Conservation (phyloP, 1,140 invertebrate species). For the Propsilocerus akamusi region DNA sequence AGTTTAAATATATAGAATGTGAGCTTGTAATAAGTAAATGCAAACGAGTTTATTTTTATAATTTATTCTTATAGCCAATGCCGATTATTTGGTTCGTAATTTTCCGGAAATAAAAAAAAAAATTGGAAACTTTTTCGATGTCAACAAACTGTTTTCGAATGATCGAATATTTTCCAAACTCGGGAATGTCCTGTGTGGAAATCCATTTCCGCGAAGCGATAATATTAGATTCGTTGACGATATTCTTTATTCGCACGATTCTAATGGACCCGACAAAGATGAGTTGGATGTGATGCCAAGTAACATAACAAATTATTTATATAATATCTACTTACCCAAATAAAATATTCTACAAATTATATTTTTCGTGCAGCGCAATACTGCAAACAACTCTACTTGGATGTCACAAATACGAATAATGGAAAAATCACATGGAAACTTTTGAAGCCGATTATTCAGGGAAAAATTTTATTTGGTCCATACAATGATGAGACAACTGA, state of each 20-base stretch:
- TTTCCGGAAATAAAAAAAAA: conserved; percentile 18
- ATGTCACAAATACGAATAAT: conserved; percentile 31
- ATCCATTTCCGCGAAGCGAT: conserved; percentile 26
- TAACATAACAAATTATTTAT: conserved; percentile 18
- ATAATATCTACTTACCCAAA: not conserved
- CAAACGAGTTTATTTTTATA: not conserved
- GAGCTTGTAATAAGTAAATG: conserved; percentile 11
- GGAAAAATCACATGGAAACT: conserved; percentile 48
- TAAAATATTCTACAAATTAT: not conserved
- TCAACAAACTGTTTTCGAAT: conserved; percentile 15
- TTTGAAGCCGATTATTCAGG: conserved; percentile 40
- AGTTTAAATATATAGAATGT: conserved; percentile 34
- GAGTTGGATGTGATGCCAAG: conserved; percentile 37
- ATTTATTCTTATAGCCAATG: not conserved
- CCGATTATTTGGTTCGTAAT: conserved; percentile 4
- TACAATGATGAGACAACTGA: conserved; percentile 23
- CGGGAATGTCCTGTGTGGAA: conserved; percentile 37
- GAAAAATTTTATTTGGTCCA: conserved; percentile 40
- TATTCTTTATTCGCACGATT: conserved; percentile 31
- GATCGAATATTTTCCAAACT: conserved; percentile 24
- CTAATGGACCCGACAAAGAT: conserved; percentile 21
- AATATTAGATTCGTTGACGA: conserved; percentile 23
- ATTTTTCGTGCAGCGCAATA: conserved; percentile 29
- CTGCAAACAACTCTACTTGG: conserved; percentile 37
- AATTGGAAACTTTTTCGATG: conserved; percentile 21